Evolutionary conservation across 30 jellyfish, hydroid and myxozoan genomes (phyloP).

Genomic region (Cassiopea xamachana): DNA sequence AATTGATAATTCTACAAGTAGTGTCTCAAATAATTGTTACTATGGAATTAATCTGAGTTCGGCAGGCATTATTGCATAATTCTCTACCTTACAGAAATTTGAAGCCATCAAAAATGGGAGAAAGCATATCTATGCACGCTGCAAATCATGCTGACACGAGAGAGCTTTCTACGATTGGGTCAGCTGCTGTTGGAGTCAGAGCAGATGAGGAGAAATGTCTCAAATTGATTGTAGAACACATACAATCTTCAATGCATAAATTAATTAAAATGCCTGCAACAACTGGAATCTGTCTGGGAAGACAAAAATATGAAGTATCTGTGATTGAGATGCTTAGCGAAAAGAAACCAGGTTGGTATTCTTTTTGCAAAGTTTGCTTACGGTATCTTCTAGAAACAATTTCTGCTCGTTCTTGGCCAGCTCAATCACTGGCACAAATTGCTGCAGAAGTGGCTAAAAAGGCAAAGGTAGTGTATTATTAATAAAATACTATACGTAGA

Average conservation of each 20-base stretch:
- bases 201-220: slow-evolving; percentile 48
- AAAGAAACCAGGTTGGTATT: neutral
- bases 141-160: slow-evolving; percentile 46
- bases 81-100: slow-evolving; percentile 33
- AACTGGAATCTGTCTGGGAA: slow-evolving; percentile 55
- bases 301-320: slow-evolving; percentile 26
- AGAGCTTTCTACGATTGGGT: slow-evolving; percentile 45
- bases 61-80: slow-evolving; percentile 38
- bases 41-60: slow-evolving; percentile 32
- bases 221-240: slow-evolving; percentile 41
- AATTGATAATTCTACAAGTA: slow-evolving; percentile 34
- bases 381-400: slow-evolving; percentile 28
- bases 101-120: slow-evolving; percentile 39
- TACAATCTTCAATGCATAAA: slow-evolving; percentile 22
- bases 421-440: slow-evolving; percentile 35
- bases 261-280: slow-evolving; percentile 26
- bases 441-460: slow-evolving; percentile 12
- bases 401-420: slow-evolving; percentile 45
- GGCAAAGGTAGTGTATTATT: too few species aligned
- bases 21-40: slow-evolving; percentile 5
- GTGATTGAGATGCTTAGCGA: slow-evolving; percentile 35
- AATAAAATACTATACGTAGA: too few species aligned
- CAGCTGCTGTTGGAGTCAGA: slow-evolving; percentile 52
- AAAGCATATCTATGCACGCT: slow-evolving; percentile 31
- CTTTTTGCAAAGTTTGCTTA: neutral